Evolutionary conservation across 1,140 invertebrate genomes (phyloP), one percentile per base, ranked within the genome.

Genomic region (Drosophila arawakana): DNA sequence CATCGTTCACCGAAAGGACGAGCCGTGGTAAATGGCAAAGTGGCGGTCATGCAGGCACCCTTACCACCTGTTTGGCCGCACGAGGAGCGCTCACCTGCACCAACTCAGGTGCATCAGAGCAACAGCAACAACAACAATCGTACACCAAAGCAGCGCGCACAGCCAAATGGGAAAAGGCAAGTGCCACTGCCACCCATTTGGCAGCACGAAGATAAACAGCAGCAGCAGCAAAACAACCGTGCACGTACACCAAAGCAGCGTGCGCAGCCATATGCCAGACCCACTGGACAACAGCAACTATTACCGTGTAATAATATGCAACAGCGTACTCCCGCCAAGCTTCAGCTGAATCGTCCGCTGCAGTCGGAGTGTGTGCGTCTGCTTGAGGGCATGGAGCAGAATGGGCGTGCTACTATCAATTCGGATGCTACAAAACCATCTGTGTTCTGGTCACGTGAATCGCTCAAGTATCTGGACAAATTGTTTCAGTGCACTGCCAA

Each of bases 401-500:
- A 52, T 30, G 54, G 73, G 0, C 58, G 44, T 8, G 50, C 35
- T 47, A 74, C 35, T 65, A 81, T 86, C 49, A 73, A 79, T 50
- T 72, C 59, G 13, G 83, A 86, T 41, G 75, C 70, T 25, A 68
- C 70, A 9, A 73, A 77, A 7, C 83, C 83, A 2, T 91, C 90
- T 7, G 61, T 89, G 43, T 92, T 91, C 54, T 92, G 91, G 91
- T 92, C 91, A 0, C 84, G 90, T 10, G 91, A 92, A 63, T 77
- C 90, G 7, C 55, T 91, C 9, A 75, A 80, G 54, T 91, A 91
- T 68, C 67, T 92, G 8, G 79, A 91, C 21, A 73, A 90, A 30
- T 73, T 90, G 10, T 67, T 91, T 9, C 75, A 73, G 25, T 52
- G 78, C 13, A 76, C 76, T 3, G 37, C 65, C 25, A 76, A 76